Percentiles rank a stretch among this genome's conserved stretches.
Conservation (phyloP, 2,113 vertebrate species). For the Hydropotes inermis region DNA sequence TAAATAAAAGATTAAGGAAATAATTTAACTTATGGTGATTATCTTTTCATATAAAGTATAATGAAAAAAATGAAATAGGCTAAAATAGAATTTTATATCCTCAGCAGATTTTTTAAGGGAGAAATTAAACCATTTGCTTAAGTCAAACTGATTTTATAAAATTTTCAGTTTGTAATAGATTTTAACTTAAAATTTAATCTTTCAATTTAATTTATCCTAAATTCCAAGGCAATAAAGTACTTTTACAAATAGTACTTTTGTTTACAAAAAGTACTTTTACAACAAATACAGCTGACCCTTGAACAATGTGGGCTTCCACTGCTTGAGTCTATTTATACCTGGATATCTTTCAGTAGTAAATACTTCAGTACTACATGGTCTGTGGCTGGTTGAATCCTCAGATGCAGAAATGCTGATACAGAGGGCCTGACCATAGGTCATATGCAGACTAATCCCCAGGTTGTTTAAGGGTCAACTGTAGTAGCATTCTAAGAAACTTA, state of each 20-base stretch:
- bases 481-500: background rate
- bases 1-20: conserved; percentile 15
- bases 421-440: background rate
- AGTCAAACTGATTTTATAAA: conserved; percentile 15
- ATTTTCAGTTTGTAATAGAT: conserved; percentile 6
- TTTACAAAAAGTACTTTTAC: conserved; percentile 16
- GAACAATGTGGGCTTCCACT: background rate
- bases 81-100: background rate
- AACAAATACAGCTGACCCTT: background rate
- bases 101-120: conserved; percentile 22
- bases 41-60: background rate
- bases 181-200: conserved; percentile 33
- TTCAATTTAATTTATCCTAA: conserved; percentile 9
- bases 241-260: conserved; percentile 23
- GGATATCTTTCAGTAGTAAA: background rate
- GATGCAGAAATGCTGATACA: background rate
- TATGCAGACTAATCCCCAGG: background rate
- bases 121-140: conserved; percentile 28
- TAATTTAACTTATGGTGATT: background rate
- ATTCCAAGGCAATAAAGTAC: conserved; percentile 19
- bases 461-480: background rate
- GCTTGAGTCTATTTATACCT: background rate
- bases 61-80: conserved; percentile 24
- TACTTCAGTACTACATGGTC: background rate
- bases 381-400: background rate